Evolutionary conservation across 1,140 invertebrate species (phyloP).

Genomic region (Callitettix versicolor): DNA sequence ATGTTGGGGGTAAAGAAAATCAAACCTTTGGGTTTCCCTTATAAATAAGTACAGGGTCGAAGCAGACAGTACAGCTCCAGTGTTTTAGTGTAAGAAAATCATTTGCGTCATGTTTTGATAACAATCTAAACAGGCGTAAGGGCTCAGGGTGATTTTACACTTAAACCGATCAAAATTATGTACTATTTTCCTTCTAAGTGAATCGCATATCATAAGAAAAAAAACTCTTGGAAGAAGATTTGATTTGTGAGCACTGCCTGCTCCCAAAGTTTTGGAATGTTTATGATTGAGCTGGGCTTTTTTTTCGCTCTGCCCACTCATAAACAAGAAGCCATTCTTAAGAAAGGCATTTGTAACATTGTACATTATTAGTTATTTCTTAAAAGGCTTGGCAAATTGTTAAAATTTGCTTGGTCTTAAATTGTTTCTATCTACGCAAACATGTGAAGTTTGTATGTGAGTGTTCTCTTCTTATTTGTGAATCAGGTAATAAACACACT

Average conservation of each 20-base stretch:
- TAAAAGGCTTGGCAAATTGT: conserved; percentile 7
- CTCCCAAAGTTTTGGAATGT: conserved; percentile 6
- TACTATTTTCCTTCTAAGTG: background rate
- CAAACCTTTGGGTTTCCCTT: conserved; percentile 4
- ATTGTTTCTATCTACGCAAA: conserved; percentile 13
- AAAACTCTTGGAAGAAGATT: conserved; percentile 7
- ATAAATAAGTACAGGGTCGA: background rate
- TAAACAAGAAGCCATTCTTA: conserved; percentile 2
- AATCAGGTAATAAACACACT: conserved; percentile 9
- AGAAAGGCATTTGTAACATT: conserved; percentile 14
- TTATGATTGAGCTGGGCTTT: background rate
- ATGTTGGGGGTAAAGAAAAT: background rate
- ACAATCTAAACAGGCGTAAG: background rate
- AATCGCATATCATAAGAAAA: conserved; percentile 7
- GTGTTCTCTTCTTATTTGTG: conserved; percentile 15
- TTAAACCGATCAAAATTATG: conserved; percentile 2
- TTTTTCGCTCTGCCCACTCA: background rate
- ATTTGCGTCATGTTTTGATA: conserved; percentile 1
- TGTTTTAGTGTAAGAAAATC: conserved; percentile 15
- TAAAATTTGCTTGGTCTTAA: conserved; percentile 8
- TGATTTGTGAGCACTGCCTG: background rate
- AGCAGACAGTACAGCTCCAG: conserved; percentile 2
- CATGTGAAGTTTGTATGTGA: conserved; percentile 17
- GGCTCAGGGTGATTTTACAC: conserved; percentile 18
- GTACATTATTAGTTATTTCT: conserved; percentile 11